Evolutionary conservation across 2,113 vertebrate genomes (phyloP).

Genomic region (Colius striatus): DNA sequence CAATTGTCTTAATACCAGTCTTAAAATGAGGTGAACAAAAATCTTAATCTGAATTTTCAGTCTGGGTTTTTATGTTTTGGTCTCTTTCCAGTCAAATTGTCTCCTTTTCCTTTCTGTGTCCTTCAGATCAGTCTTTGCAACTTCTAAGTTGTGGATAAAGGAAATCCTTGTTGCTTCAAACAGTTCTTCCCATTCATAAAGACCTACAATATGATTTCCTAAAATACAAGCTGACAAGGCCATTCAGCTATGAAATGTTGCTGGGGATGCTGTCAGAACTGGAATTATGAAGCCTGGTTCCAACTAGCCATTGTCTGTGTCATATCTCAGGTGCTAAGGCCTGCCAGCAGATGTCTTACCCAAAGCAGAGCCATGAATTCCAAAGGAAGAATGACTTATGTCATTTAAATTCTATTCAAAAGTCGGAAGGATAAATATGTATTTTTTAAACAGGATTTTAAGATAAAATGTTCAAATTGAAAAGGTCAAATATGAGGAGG

Average conservation of each 20-base stretch:
- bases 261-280: neutral
- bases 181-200: neutral
- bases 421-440: neutral
- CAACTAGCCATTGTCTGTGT: neutral
- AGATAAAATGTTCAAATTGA: neutral
- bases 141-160: neutral
- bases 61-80: neutral
- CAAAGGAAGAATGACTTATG: neutral
- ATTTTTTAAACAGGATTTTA: neutral
- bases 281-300: neutral
- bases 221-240: neutral
- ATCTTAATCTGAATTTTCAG: neutral
- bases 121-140: neutral
- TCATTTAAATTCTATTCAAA: neutral
- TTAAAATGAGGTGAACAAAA: neutral
- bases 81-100: neutral
- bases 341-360: neutral
- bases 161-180: neutral
- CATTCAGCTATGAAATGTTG: neutral
- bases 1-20: neutral
- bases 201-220: neutral
- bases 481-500: neutral
- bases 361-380: neutral
- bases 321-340: neutral
- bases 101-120: neutral